A percentile compares a stretch with the other conserved stretches of the same genome.
These are phyloP conservation scores for Napeogenes inachia DNA, from an alignment of 2,888 invertebrate genomes.

Conservation along the genomic window DNA sequence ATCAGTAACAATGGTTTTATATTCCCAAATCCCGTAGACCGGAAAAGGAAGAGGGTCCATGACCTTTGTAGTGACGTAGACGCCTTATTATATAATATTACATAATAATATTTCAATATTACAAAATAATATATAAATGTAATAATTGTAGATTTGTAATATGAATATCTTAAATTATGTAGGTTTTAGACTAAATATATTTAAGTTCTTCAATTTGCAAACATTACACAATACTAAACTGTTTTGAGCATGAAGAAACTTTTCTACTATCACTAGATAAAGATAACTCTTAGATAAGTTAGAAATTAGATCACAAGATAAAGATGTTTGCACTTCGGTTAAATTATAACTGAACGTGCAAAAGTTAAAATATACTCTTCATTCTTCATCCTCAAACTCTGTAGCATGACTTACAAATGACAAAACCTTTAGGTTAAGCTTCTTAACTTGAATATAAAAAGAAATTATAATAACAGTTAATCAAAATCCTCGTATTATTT, in stretches of 20 bases:
- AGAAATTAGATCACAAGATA: constrained; percentile 46
- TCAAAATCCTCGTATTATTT: neutral
- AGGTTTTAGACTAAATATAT: no score
- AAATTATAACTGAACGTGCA: constrained; percentile 21
- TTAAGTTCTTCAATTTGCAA: constrained; percentile 34
- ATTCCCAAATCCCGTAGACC: no score
- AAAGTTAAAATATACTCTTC: neutral
- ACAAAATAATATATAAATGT: constrained; percentile 1
- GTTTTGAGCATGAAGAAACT: constrained; percentile 47
- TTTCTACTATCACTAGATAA: constrained; percentile 44
- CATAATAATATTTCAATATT: no score
- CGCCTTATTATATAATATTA: no score
- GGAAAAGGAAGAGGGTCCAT: no score
- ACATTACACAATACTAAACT: constrained; percentile 55
- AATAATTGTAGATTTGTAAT: neutral
- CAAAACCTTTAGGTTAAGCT: no score
- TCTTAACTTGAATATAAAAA: neutral
- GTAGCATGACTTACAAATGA: no score
- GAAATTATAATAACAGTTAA: no score
- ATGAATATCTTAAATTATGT: constrained; percentile 1
- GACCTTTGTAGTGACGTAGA: no score
- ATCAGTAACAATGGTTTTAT: no score
- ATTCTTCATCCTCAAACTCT: no score
- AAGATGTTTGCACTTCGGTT: constrained; percentile 32
- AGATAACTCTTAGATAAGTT: constrained; percentile 49